Evolutionary conservation across 2,113 vertebrate genomes (phyloP).

Genomic region (Heterotis niloticus): DNA sequence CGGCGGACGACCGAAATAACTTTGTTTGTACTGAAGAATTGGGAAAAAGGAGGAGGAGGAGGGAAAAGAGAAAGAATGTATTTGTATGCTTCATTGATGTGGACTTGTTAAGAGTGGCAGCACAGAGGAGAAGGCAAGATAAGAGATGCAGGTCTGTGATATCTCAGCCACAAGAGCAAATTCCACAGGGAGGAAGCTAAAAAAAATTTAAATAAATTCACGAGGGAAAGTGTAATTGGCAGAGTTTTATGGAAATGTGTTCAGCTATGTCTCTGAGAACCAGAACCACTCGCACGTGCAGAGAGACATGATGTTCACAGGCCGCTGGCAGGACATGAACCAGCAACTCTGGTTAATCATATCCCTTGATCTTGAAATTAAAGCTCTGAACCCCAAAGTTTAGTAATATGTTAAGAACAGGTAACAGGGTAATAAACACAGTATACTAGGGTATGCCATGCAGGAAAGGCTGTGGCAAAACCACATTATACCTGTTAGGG

Average conservation of each 20-base stretch:
- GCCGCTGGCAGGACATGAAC: no score
- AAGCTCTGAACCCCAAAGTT: no score
- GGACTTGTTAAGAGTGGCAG: not conserved
- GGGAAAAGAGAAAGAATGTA: not conserved
- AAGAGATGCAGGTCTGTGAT: constrained; percentile 12
- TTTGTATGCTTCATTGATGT: not conserved
- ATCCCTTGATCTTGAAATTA: no score
- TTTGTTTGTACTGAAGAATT: not conserved
- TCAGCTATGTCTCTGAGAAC: not conserved
- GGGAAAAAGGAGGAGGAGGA: not conserved
- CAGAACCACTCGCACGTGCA: not conserved
- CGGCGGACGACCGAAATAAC: not conserved
- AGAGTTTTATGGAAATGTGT: not conserved
- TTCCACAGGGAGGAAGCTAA: not conserved
- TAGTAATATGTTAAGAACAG: no score
- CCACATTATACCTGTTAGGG: not conserved
- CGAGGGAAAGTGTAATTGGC: not conserved
- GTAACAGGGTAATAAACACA: not conserved
- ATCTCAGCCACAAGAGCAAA: constrained; percentile 6
- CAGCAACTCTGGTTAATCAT: no score
- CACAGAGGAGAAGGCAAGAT: not conserved
- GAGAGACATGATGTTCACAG: not conserved
- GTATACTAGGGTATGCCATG: no score
- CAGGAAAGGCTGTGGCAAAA: no score
- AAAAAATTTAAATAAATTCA: not conserved